Conservation (phyloP, 2,797 vertebrate species). For the Taeniopygia guttata region DNA sequence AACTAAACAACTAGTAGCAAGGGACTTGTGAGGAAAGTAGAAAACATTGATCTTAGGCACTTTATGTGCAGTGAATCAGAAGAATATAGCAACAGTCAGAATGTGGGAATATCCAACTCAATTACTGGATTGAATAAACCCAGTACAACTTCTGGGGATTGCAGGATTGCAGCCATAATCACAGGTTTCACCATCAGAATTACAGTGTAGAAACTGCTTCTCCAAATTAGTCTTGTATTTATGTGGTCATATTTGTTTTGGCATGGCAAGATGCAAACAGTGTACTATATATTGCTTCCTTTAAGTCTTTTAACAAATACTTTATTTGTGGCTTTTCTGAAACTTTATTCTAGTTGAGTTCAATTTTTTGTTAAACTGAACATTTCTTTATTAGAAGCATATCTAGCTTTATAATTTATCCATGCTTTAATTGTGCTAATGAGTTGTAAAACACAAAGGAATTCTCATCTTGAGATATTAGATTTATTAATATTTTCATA, state of each 20-base stretch:
- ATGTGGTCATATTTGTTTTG: slow-evolving; percentile 44
- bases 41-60: not conserved
- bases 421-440: not conserved
- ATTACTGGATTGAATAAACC: not conserved
- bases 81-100: not conserved
- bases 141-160: not conserved
- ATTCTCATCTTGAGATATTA: not conserved
- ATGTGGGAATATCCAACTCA: not conserved
- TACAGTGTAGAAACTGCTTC: slow-evolving; percentile 13
- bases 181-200: not conserved
- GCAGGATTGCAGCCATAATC: slow-evolving; percentile 40
- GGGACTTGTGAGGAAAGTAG: not conserved
- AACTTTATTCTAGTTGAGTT: not conserved
- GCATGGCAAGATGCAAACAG: not conserved
- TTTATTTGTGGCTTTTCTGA: not conserved
- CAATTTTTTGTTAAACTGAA: not conserved
- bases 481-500: slow-evolving; percentile 14
- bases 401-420: not conserved
- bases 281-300: not conserved
- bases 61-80: not conserved
- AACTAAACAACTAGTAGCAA: not conserved
- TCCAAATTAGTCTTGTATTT: slow-evolving; percentile 48
- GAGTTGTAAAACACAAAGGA: not conserved
- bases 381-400: not conserved
- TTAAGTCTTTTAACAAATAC: slow-evolving; percentile 23